These are phyloP conservation scores for Eupristina koningsbergeri DNA, from an alignment of 1,140 invertebrate species.

Conservation along the genomic window DNA sequence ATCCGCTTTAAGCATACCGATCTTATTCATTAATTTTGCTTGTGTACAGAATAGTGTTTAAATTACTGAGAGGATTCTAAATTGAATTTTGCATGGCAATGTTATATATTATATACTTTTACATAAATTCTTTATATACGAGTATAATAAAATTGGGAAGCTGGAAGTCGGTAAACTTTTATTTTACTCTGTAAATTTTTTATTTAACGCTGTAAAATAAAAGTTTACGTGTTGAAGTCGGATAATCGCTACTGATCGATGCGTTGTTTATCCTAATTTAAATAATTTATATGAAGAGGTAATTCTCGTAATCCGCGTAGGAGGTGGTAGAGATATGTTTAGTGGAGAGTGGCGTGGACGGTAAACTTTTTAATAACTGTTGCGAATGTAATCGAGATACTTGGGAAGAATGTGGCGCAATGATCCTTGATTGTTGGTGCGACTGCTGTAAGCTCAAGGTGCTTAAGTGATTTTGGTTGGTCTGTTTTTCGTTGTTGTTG, in stretches of 20 bases:
- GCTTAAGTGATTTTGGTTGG: conserved; percentile 52
- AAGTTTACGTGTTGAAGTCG: background rate
- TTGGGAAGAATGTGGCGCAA: conserved; percentile 60
- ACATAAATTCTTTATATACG: too few relatives aligned
- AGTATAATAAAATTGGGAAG: too few relatives aligned
- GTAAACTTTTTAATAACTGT: conserved; percentile 68
- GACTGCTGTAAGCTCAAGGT: conserved; percentile 51
- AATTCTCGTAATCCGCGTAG: conserved; percentile 77
- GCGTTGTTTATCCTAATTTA: background rate
- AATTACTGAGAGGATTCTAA: background rate
- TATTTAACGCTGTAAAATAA: too few relatives aligned
- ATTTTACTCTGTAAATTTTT: too few relatives aligned
- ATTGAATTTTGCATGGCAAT: background rate
- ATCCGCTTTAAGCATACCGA: too few relatives aligned
- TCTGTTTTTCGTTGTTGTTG: conserved; percentile 48
- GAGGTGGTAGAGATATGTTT: conserved; percentile 68
- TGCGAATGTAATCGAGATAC: conserved; percentile 57
- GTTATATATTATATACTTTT: too few relatives aligned
- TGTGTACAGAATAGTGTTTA: background rate
- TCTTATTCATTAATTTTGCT: background rate
- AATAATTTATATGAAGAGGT: conserved; percentile 74
- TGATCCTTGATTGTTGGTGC: conserved; percentile 58
- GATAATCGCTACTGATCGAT: background rate
- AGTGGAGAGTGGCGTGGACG: conserved; percentile 67
- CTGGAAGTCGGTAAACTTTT: too few relatives aligned